Evolutionary conservation across 2,113 vertebrate species (phyloP), one percentile per base, ranked within the genome.

Genomic region (Oophaga pumilio): DNA sequence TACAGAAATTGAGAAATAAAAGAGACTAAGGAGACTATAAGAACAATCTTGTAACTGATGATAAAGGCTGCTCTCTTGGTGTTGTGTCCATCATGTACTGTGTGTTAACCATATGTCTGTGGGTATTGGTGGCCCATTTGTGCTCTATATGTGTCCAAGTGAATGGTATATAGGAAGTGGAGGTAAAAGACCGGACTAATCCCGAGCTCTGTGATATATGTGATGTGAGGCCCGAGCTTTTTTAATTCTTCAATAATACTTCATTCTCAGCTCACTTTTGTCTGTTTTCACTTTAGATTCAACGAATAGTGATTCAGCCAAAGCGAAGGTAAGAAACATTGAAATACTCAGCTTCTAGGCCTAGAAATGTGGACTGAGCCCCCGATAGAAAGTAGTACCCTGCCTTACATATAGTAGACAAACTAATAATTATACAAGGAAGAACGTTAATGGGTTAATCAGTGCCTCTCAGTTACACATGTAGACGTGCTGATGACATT

Each of bases 301-400:
- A 20, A 96, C 96, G 94, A 97, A 96, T 94, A 97, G 97, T 94
- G 96, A 97, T 92, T 97, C 97, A 60, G 94, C 96, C 84, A 98
- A 97, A 94, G 96, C 95, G 8, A 99, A 99, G 98, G 98, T 98
- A 94, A 94, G 94, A 3, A n/a, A 49, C 26, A 17, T 28, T 9
- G 69, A 20, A 22, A 4, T 8, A 22, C 22, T 64, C 12, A n/a
- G 4, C 15, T 15, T 14, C 57, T 6, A 43, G 33, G 57, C 14
- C 12, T 14, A 4, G 15, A 59, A 59, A 59, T 59, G 15, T 17
- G 15, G 15, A 59, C 57, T 11, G 11, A 66, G 24, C 9, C 1
- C 2, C 53, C 2, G 53, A 56, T 9, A 56, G 53, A 8, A 56
- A 56, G 53, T 8, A 56, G 53, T 56, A 56, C 3, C 53, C 12